Evolutionary conservation across 1,140 invertebrate species (phyloP), one percentile per base, ranked within the genome.

Genomic region (Monochamus saltuarius): DNA sequence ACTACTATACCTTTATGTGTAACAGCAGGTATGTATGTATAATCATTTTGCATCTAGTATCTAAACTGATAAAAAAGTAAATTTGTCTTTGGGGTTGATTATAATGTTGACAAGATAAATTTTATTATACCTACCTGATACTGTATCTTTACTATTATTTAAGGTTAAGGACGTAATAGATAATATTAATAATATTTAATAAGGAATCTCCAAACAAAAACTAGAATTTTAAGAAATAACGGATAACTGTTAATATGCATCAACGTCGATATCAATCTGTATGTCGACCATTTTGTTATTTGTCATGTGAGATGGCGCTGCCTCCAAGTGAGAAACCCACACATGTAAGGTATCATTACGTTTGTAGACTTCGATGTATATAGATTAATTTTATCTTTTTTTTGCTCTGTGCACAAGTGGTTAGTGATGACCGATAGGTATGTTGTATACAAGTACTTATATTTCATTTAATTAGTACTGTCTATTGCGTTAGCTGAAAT

Each of bases 121-220:
- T 69, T 69, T 69, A 69, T 69, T 62, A 59, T 61, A 56, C 52
- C 47, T 35, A 66, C 22, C 53, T 56, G 64, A 66, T 68, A 68
- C 47, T 35, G 45, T 62, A 67, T 67, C 65, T 67, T 51, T 46
- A 19, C 51, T 52, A 65, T 62, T 61, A 62, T 59, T 53, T 53
- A 55, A 68, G 65, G 66, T 61, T 62, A 62, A 62, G 61, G 63
- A 64, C 59, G 46, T 49, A 53, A 49, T 49, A 63, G 62, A 71
- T 71, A 66, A 68, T 67, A 64, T 61, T 65, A 61, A 69, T 64
- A 69, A 71, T 69, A 69, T 69, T 71, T 69, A 69, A 57, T 64
- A 67, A 69, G 67, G 69, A 71, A 67, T 69, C 59, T 56, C 67
- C 61, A 14, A 14, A 17, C 8, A 29, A 34, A 60, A 54, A 52